Percentiles rank a stretch among this genome's conserved stretches.
Evolutionary conservation across 2,797 vertebrate species (phyloP).

Genomic region (Liparis tanakae): DNA sequence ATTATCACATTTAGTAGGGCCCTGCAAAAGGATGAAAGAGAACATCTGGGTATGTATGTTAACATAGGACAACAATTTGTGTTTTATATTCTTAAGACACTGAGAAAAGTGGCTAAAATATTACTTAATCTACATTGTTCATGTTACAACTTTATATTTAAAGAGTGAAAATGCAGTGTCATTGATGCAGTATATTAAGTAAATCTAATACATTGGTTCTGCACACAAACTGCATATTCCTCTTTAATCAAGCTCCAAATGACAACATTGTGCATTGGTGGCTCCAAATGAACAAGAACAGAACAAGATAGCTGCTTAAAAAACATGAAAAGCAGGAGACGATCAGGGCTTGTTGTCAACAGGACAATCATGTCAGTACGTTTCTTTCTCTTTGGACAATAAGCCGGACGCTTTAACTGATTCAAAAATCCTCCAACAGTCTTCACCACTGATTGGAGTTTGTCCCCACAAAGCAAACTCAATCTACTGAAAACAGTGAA

Average conservation of each 20-base stretch:
- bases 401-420: not conserved
- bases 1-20: not conserved
- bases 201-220: not conserved
- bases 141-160: conserved; percentile 6
- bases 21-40: not conserved
- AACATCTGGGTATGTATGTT: not conserved
- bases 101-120: not conserved
- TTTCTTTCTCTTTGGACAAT: not conserved
- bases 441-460: not conserved
- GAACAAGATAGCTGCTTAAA: not conserved
- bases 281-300: not conserved
- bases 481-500: not conserved
- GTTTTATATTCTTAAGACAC: not conserved
- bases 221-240: not conserved
- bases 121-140: not conserved
- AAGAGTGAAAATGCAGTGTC: conserved; percentile 8
- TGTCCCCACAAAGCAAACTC: not conserved
- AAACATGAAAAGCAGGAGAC: not conserved
- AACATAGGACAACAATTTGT: conserved; percentile 6
- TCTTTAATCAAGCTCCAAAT: not conserved
- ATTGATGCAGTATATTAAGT: not conserved
- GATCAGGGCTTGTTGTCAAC: not conserved
- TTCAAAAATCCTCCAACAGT: not conserved
- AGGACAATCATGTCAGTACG: not conserved
- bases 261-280: not conserved